Conservation (phyloP, 35 echinoderm and acorn worm genomes). For the Lytechinus variegatus region DNA sequence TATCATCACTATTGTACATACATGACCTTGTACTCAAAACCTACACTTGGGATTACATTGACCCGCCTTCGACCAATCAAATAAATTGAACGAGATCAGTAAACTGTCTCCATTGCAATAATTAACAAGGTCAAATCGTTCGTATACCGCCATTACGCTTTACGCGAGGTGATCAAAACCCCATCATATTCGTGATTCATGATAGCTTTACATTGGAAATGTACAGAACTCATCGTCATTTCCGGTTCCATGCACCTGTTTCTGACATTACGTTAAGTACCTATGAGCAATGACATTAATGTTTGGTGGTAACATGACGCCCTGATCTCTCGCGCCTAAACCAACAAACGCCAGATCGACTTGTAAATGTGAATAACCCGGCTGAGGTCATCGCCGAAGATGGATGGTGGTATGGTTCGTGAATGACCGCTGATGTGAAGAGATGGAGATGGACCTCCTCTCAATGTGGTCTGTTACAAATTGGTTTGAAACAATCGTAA, state of each 20-base stretch:
- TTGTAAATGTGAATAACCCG: conserved; percentile 4
- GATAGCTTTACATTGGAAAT: not conserved
- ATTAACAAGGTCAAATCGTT: not conserved
- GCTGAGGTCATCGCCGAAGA: not conserved
- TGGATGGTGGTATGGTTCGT: not conserved
- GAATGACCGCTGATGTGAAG: not conserved
- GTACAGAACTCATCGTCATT: not conserved
- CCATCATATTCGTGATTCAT: not conserved
- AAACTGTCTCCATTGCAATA: not conserved
- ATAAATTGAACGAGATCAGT: not conserved
- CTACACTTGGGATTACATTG: not conserved
- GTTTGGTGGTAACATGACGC: conserved; percentile 30
- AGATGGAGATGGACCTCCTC: not conserved
- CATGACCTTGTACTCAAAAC: too few relatives aligned
- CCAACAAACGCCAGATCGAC: conserved; percentile 27
- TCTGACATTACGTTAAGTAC: not conserved
- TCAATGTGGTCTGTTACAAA: not conserved
- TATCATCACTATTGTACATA: too few relatives aligned
- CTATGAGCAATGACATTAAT: conserved; percentile 27
- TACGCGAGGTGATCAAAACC: not conserved
- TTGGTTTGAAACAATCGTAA: not conserved
- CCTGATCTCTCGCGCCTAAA: not conserved
- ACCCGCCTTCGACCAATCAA: not conserved
- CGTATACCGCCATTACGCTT: not conserved
- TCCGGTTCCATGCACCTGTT: conserved; percentile 17